phyloP scores from a whole-genome alignment of 2,113 vertebrate species.

The Cromileptes altivelis region DNA sequence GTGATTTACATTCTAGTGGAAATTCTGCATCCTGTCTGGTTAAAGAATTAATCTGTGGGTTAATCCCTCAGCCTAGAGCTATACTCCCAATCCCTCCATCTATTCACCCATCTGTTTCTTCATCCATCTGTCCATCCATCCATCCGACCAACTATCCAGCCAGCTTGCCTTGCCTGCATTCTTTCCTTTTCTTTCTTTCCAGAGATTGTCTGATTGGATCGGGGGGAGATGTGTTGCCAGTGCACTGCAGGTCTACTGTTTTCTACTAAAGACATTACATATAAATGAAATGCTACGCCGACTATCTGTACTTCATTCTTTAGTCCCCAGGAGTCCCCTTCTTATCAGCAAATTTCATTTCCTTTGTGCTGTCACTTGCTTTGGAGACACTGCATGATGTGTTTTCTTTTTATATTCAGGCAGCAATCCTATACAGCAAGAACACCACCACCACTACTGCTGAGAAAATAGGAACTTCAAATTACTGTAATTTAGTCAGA shows the following conservation, averaged over 20 bases:
- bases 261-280: not conserved
- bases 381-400: not conserved
- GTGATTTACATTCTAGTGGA: constrained; percentile 46
- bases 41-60: constrained; percentile 67
- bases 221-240: not conserved
- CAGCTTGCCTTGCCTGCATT: not conserved
- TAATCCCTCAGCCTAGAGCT: constrained; percentile 60
- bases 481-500: constrained; percentile 31
- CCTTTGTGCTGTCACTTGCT: not conserved
- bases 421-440: not conserved
- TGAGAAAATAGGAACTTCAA: constrained; percentile 1
- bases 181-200: not conserved
- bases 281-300: not conserved
- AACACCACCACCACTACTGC: not conserved
- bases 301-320: not conserved
- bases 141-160: not conserved
- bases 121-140: constrained; percentile 59
- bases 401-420: not conserved
- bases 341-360: constrained; percentile 24
- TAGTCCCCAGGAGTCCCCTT: not conserved
- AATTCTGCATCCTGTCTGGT: constrained; percentile 50
- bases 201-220: not conserved
- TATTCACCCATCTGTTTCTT: constrained; percentile 54
- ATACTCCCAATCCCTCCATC: constrained; percentile 59
- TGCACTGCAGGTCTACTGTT: not conserved